Evolutionary conservation across 2,888 invertebrate genomes (phyloP).

Genomic region (Drosophila kambysellisi): DNA sequence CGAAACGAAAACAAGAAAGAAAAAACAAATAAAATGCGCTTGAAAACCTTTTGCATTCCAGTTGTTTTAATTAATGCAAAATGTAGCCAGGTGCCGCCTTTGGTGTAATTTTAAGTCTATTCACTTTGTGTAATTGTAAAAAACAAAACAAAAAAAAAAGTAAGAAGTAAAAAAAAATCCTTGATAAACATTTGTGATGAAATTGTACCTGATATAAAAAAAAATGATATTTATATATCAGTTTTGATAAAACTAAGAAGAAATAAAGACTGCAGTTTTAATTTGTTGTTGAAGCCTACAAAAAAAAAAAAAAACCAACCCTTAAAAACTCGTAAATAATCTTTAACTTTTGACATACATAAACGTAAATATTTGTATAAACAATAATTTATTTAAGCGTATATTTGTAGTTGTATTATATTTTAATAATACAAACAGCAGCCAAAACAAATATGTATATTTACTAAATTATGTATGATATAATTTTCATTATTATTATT

Average conservation of each 20-base stretch:
- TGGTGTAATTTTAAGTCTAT: conserved; percentile 72
- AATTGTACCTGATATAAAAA: conserved; percentile 65
- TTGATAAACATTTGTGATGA: conserved; percentile 59
- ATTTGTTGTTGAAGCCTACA: conserved; percentile 61
- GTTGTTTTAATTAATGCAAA: conserved; percentile 80
- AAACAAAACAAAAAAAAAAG: conserved; percentile 5
- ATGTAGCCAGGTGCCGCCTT: conserved; percentile 71
- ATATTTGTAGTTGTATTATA: conserved; percentile 61
- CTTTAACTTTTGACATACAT: conserved; percentile 29
- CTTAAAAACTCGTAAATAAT: conserved; percentile 44
- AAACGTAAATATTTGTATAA: conserved; percentile 39
- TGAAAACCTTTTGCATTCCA: conserved; percentile 76
- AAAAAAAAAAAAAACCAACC: conserved; percentile 13
- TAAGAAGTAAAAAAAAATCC: conserved; percentile 2
- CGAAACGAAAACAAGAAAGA: conserved; percentile 47
- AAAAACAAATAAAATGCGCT: conserved; percentile 63
- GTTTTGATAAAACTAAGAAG: conserved; percentile 63
- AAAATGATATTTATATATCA: conserved; percentile 49
- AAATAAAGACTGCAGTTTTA: conserved; percentile 79
- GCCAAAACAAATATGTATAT: conserved; percentile 15
- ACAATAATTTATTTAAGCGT: conserved; percentile 52
- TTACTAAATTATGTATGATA: conserved; percentile 35
- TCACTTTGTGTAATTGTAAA: conserved; percentile 60
- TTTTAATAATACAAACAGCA: conserved; percentile 39
- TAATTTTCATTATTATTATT: conserved; percentile 29